Percentiles rank a stretch among this genome's conserved stretches.
Conservation (phyloP, 2,797 vertebrate genomes). For the Holocentrus rufus region DNA sequence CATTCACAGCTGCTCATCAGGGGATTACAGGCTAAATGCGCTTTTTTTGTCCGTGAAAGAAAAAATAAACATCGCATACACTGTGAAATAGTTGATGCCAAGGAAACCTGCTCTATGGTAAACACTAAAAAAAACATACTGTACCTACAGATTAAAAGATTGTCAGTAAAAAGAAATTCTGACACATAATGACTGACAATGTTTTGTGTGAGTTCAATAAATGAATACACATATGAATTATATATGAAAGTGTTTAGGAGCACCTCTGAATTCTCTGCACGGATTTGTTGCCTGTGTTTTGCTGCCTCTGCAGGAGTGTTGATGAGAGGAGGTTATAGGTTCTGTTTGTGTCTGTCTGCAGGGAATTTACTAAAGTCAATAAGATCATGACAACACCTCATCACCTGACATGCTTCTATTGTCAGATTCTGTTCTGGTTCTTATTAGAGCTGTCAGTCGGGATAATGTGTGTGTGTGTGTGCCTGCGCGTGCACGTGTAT, state of each 20-base stretch:
- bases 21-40: not conserved
- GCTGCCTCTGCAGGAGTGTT: constrained; percentile 36
- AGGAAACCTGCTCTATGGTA: too few species aligned
- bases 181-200: too few species aligned
- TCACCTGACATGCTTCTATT: constrained; percentile 40
- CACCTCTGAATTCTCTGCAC: constrained; percentile 13
- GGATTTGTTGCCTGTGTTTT: constrained; percentile 23
- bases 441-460: constrained; percentile 58
- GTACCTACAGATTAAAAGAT: too few species aligned
- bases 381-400: constrained; percentile 51
- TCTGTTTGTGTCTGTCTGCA: constrained; percentile 61
- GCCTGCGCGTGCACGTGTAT: constrained; percentile 13
- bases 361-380: constrained; percentile 61
- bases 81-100: not conserved
- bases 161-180: too few species aligned
- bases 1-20: not conserved
- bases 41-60: too few species aligned
- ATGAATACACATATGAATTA: too few species aligned
- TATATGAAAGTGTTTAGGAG: not conserved
- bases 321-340: constrained; percentile 59
- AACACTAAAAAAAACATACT: too few species aligned
- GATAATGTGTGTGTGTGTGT: constrained; percentile 4
- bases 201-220: too few species aligned
- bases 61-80: not conserved
- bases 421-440: constrained; percentile 51